Evolutionary conservation across 2,113 vertebrate species (phyloP).

Genomic region (Henicopernis longicauda): DNA sequence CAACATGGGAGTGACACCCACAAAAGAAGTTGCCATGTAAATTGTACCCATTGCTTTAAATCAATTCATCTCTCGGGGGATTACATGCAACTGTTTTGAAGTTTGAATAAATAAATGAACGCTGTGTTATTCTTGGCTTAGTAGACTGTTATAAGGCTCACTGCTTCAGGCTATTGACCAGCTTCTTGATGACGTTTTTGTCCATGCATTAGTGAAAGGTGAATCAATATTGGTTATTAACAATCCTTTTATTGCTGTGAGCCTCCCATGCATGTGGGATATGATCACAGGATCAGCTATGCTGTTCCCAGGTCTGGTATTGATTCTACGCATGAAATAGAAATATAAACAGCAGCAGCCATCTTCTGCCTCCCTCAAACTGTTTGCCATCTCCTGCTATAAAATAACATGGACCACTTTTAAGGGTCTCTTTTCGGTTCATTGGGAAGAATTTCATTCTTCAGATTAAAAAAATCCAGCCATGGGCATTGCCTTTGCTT

Average conservation of each 20-base stretch:
- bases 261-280: background rate
- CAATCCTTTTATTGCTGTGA: background rate
- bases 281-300: background rate
- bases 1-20: fast-evolving
- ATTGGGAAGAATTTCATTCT: background rate
- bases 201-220: background rate
- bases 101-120: background rate
- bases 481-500: background rate
- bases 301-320: background rate
- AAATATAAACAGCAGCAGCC: background rate
- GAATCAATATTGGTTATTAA: constrained; percentile 44
- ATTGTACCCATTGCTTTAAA: background rate
- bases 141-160: background rate
- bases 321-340: background rate
- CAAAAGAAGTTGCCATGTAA: background rate
- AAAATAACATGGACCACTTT: background rate
- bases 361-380: background rate
- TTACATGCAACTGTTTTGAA: background rate
- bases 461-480: background rate
- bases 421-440: background rate
- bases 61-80: fast-evolving
- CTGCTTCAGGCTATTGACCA: constrained; percentile 11
- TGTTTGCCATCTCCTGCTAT: background rate
- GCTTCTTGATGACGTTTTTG: constrained; percentile 15
- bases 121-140: background rate